Conservation (phyloP, 2,113 vertebrate genomes). For the Myotis yumanensis region DNA sequence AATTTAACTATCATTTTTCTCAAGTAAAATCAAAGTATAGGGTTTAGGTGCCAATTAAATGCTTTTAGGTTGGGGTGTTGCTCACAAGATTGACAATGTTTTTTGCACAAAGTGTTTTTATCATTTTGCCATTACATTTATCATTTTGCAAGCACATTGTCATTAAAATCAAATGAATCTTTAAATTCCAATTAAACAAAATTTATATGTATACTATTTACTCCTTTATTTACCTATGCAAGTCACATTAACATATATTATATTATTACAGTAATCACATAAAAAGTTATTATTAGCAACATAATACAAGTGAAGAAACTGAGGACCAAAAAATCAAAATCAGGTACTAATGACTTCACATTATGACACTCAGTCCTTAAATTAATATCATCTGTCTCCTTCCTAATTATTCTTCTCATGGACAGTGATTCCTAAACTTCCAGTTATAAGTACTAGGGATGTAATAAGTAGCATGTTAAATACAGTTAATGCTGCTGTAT, state of each 20-base stretch:
- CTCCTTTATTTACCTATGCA: neutral
- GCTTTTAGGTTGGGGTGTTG: neutral
- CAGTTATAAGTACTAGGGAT: neutral
- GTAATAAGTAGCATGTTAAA: neutral
- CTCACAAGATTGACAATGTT: neutral
- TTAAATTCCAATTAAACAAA: neutral
- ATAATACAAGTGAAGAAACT: neutral
- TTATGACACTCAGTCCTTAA: neutral
- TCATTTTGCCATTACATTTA: neutral
- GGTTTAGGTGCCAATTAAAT: neutral
- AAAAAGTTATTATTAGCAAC: neutral
- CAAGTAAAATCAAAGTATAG: neutral
- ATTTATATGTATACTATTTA: neutral
- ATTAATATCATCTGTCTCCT: neutral
- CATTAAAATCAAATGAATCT: neutral
- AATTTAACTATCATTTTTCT: slow-evolving; percentile 36
- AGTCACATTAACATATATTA: neutral
- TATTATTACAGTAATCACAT: neutral
- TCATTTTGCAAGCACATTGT: neutral
- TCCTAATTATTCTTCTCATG: neutral
- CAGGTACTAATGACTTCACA: neutral
- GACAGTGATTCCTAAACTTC: neutral
- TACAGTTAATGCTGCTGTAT: neutral
- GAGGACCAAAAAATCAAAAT: neutral
- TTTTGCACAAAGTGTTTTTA: neutral